phyloP scores from a whole-genome alignment of 2,113 vertebrate species.

The Natator depressus region DNA sequence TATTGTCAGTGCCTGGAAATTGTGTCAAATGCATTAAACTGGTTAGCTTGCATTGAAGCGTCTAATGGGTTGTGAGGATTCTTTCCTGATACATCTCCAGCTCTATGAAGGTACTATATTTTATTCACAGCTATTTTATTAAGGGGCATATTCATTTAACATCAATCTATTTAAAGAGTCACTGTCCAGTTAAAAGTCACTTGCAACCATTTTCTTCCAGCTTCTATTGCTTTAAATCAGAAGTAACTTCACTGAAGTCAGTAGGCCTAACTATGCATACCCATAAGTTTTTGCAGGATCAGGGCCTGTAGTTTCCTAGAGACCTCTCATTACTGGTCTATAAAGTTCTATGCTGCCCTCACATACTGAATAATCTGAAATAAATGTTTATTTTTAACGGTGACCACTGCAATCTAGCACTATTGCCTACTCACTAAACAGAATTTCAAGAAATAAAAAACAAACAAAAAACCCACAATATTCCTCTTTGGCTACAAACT shows the following conservation, averaged over 20 bases:
- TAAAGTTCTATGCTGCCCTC: neutral
- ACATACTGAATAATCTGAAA: neutral
- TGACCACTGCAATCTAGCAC: neutral
- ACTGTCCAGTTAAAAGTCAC: neutral
- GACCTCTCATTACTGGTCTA: neutral
- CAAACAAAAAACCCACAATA: neutral
- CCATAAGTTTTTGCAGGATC: neutral
- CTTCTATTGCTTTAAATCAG: neutral
- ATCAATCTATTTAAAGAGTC: neutral
- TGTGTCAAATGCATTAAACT: neutral
- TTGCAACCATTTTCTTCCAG: neutral
- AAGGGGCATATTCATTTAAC: neutral
- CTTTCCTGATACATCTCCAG: neutral
- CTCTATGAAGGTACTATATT: neutral
- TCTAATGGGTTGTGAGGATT: neutral
- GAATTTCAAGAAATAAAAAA: neutral
- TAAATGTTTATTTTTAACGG: neutral
- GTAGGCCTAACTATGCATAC: fast-evolving
- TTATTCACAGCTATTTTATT: neutral
- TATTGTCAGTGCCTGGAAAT: neutral
- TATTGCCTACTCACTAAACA: neutral
- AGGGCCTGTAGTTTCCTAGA: fast-evolving
- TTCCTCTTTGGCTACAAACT: neutral
- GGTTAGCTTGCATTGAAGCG: neutral
- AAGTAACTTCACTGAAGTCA: neutral